These are phyloP conservation scores for Protobothrops flavoviridis DNA, from an alignment of 2,113 vertebrate species.

Conservation along the genomic window DNA sequence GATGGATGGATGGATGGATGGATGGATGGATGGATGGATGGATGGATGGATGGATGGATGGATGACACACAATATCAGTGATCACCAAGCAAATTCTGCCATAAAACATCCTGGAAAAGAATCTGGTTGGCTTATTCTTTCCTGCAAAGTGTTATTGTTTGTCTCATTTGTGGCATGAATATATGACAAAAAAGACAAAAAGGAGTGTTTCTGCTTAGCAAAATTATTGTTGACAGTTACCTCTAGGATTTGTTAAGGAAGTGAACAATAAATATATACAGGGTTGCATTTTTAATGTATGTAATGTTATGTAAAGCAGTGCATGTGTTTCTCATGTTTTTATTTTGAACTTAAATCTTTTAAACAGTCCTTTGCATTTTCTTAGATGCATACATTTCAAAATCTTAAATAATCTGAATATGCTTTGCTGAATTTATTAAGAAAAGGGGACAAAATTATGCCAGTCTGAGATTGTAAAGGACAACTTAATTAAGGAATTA, in stretches of 20 bases:
- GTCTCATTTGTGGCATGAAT: background rate
- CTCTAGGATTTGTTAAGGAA: background rate
- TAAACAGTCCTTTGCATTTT: background rate
- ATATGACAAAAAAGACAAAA: background rate
- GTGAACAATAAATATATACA: background rate
- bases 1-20: background rate
- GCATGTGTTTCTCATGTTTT: background rate
- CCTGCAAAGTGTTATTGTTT: background rate
- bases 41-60: too few species aligned
- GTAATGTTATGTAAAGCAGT: background rate
- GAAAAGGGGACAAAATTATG: constrained; percentile 14
- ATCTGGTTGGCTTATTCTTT: background rate
- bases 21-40: background rate
- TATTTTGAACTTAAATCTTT: background rate
- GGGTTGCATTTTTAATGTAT: background rate
- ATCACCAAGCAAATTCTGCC: background rate
- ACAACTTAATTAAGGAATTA: constrained; percentile 1
- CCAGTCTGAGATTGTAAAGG: constrained; percentile 18
- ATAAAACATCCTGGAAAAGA: background rate
- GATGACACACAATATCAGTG: background rate
- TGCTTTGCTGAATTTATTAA: constrained; percentile 11
- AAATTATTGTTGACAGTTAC: background rate
- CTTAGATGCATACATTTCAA: background rate
- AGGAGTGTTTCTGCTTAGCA: background rate
- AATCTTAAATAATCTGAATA: constrained; percentile 33